These are phyloP conservation scores for Phymatocera aterrima DNA, from an alignment of 2,888 invertebrate species.

Conservation along the genomic window DNA sequence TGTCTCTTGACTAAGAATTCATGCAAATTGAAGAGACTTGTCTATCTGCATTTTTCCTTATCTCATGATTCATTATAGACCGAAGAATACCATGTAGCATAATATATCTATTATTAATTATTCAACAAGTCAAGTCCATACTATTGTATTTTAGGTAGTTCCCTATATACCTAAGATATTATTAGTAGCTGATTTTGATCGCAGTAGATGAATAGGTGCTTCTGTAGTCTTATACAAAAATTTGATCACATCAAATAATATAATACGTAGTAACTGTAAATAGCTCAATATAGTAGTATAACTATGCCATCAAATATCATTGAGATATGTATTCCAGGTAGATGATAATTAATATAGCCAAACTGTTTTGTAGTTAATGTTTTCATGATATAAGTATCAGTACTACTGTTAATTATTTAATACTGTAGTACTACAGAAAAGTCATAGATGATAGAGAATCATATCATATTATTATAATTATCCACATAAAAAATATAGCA, in stretches of 20 bases:
- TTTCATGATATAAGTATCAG: background rate
- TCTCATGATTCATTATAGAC: background rate
- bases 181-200: no score
- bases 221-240: conserved; percentile 28
- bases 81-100: background rate
- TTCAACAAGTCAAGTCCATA: background rate
- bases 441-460: no score
- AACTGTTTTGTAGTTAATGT: background rate
- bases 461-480: no score
- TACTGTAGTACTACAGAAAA: no score
- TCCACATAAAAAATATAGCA: no score
- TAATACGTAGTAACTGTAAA: conserved; percentile 34
- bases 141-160: conserved; percentile 19
- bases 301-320: conserved; percentile 1
- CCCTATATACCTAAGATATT: conserved; percentile 9
- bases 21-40: background rate
- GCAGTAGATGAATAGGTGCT: background rate
- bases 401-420: no score
- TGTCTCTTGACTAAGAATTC: conserved; percentile 6
- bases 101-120: background rate
- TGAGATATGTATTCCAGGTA: no score
- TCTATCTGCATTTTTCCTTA: no score
- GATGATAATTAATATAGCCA: background rate
- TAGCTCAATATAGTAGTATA: conserved; percentile 33
- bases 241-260: no score